Evolutionary conservation across 2,888 invertebrate species (phyloP), one percentile per base, ranked within the genome.

Genomic region (Quadriops clusia): DNA sequence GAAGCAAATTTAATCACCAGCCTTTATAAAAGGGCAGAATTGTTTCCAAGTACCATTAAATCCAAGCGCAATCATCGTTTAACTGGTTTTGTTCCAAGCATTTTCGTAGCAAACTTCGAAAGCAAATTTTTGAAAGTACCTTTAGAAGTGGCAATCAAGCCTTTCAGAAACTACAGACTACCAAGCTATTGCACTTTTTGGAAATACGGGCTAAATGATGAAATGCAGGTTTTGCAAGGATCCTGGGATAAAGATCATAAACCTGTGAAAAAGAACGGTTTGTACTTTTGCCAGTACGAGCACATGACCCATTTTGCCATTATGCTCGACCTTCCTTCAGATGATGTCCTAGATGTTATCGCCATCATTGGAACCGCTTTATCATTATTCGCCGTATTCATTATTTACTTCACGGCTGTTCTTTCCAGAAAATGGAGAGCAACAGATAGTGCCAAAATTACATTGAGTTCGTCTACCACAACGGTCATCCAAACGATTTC

Each of bases 141-240:
- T n/a, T n/a, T n/a, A n/a, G n/a, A n/a, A n/a, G n/a, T n/a, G n/a
- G n/a, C n/a, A n/a, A n/a, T n/a, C n/a, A n/a, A n/a, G n/a, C n/a
- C n/a, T n/a, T n/a, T n/a, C n/a, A n/a, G n/a, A n/a, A n/a, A n/a
- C n/a, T n/a, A n/a, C n/a, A n/a, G n/a, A n/a, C n/a, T n/a, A n/a
- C n/a, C n/a, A n/a, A n/a, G n/a, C n/a, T n/a, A n/a, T 11, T 36
- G 36, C n/a, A 29, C 28, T 2, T 28, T 23, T 17, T 36, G 36
- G 36, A 28, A 24, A 17, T 36, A 36, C 21, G 36, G 36, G 2
- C 17, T 32, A 7, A 17, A 36, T 24, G 18, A 18, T 14, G 22
- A 27, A 16, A 10, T n/a, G n/a, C n/a, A n/a, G n/a, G n/a, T n/a
- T n/a, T n/a, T n/a, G n/a, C n/a, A n/a, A n/a, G n/a, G n/a, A n/a